Conservation (phyloP, 2,113 vertebrate genomes). For the Platichthys stellatus region DNA sequence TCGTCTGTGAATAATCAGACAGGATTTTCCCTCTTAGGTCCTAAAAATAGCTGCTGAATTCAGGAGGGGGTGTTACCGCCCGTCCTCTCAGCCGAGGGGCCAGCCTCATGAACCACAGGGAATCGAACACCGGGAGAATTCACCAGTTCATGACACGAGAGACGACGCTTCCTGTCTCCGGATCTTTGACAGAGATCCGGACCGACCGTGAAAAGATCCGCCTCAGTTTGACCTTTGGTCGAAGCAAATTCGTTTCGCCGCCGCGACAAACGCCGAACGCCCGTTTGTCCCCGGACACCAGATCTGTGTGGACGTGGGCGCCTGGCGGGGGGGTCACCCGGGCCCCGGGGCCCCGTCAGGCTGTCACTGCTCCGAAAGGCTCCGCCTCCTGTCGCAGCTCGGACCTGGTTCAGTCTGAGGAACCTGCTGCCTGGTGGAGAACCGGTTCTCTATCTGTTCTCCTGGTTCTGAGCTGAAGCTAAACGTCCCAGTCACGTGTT, state of each 20-base stretch:
- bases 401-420: too few species aligned
- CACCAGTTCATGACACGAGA: too few species aligned
- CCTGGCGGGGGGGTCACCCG: neutral
- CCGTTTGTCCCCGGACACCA: neutral
- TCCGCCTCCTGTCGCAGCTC: neutral
- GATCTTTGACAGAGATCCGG: too few species aligned
- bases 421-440: too few species aligned
- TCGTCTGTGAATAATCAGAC: constrained; percentile 57
- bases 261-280: too few species aligned
- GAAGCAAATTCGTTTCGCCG: too few species aligned
- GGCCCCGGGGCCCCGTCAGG: neutral
- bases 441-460: too few species aligned
- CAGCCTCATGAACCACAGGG: neutral
- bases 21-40: constrained; percentile 62
- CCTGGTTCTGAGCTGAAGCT: too few species aligned
- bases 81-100: neutral
- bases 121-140: too few species aligned
- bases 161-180: too few species aligned
- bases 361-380: neutral
- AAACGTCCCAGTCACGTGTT: too few species aligned
- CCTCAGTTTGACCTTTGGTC: neutral
- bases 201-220: neutral
- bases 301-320: neutral
- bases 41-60: constrained; percentile 59
- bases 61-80: neutral